phyloP scores from a whole-genome alignment of 1,140 invertebrate genomes.

The Tetraneura akinire region DNA sequence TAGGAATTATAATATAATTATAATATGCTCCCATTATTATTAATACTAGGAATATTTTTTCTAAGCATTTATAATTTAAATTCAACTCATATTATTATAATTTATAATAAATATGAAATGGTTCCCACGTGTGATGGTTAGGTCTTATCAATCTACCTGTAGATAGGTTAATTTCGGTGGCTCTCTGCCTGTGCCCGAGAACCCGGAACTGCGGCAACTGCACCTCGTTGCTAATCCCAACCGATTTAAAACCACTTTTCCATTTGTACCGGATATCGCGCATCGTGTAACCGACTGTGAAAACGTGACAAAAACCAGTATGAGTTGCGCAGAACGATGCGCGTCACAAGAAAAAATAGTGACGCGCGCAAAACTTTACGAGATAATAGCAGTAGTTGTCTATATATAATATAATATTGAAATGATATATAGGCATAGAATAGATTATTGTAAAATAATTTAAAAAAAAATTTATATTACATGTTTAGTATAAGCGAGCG shows the following conservation, averaged over 20 bases:
- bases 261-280: constrained; percentile 94
- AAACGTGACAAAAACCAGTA: constrained; percentile 23
- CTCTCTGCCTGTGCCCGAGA: constrained; percentile 83
- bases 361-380: constrained; percentile 8
- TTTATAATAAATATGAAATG: too few species aligned
- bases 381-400: background rate
- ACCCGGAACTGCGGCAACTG: constrained; percentile 94
- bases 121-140: constrained; percentile 40
- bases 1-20: too few species aligned
- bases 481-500: too few species aligned
- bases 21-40: too few species aligned
- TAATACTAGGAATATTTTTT: too few species aligned
- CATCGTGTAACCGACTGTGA: constrained; percentile 94
- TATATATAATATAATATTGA: background rate
- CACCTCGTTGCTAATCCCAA: constrained; percentile 88
- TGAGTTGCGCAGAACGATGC: background rate
- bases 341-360: constrained; percentile 13
- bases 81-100: too few species aligned
- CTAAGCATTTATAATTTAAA: too few species aligned
- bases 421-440: too few species aligned
- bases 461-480: too few species aligned
- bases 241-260: constrained; percentile 88
- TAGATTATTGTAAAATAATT: too few species aligned
- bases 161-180: constrained; percentile 87
- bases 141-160: constrained; percentile 71